Evolutionary conservation across 2,113 vertebrate species (phyloP), one percentile per base, ranked within the genome.

Genomic region (Glareola pratincola): DNA sequence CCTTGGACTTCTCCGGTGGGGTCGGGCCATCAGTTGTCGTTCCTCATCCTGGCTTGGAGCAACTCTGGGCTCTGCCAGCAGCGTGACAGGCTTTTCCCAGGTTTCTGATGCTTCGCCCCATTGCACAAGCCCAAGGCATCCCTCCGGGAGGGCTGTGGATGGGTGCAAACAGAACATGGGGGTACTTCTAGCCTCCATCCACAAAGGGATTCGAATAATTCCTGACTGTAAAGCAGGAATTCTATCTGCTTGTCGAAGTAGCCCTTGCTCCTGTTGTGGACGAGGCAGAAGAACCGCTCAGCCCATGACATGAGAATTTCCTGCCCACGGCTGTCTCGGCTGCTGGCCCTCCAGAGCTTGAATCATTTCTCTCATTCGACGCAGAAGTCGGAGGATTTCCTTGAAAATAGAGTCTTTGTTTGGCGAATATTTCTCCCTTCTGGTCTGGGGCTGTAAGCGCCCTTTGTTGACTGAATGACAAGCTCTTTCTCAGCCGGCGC

Each of bases 331-430:
- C 86, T 81, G 57, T 11, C 85, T 39, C 34, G 2, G 96, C 75
- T 1, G 0, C 76, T 92, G 9, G 83, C 10, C 10, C 64, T 69
- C 78, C 75, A 60, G 47, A 20, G 51, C 77, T 53, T 92, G 80
- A 94, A 92, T 91, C 48, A 22, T 62, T 89, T 20, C 84, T 93
- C 81, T 93, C 91, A 88, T 93, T 59, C 0, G 5, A 66, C 10
- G 36, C 73, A 72, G 41, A 85, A 87, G 53, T 79, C 20, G 2
- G 80, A 96, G 64, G 60, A 39, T 89, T 95, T 89, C 72, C 86
- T 75, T 88, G 64, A 84, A 91, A 96, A 97, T n/a, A 71, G 86
- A 86, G 80, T 26, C 95, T 96, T 96, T 96, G 91, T 96, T 72
- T 82, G 91, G 67, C 8, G 67, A 91, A 81, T 80, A 67, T 84